Evolutionary conservation across 2,888 invertebrate genomes (phyloP), one percentile per base, ranked within the genome.

Genomic region (Coenonympha arcania): DNA sequence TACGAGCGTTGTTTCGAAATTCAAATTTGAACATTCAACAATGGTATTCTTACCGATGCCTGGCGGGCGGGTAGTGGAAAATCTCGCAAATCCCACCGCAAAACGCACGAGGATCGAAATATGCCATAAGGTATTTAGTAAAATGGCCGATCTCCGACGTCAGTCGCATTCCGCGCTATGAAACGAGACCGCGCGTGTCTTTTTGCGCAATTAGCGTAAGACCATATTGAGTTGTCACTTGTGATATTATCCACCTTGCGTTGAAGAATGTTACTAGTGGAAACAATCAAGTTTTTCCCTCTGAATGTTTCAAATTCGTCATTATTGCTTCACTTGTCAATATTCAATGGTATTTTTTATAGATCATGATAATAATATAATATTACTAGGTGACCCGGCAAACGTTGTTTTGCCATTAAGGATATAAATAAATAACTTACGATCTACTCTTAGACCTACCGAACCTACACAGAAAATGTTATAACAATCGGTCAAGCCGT

Each of bases 41-140:
- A 47, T 57, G 63, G 68, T 77, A 84, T 84, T 83, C 84, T 84
- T 82, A 83, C 79, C 83, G 69, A 77, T 73, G 75, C 79, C 72
- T 57, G 72, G 76, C 73, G 54, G 57, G 30, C 60, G 62, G 65
- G 43, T 22, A 18, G 67, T 68, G 71, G 82, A 84, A 85, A 85
- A 85, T 85, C 77, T 80, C 76, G 79, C 76, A 81, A 82, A 82
- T 84, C 70, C 72, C 71, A 65, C 77, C 73, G 67, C 75, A 76
- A 68, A 76, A 78, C 76, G 79, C 73, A 79, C 79, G 72, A 73
- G 75, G 64, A 76, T 68, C 68, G 71, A 74, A 82, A 75, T 84
- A 81, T 79, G 82, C 74, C 67, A 69, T 79, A 73, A 75, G 80
- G 82, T 68, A 84, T 85, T 83, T 76, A 75, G 75, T 71, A 68